These are phyloP conservation scores for Microctenopoma stevenorrisi DNA, from an alignment of 2,797 vertebrate genomes.

Conservation along the genomic window DNA sequence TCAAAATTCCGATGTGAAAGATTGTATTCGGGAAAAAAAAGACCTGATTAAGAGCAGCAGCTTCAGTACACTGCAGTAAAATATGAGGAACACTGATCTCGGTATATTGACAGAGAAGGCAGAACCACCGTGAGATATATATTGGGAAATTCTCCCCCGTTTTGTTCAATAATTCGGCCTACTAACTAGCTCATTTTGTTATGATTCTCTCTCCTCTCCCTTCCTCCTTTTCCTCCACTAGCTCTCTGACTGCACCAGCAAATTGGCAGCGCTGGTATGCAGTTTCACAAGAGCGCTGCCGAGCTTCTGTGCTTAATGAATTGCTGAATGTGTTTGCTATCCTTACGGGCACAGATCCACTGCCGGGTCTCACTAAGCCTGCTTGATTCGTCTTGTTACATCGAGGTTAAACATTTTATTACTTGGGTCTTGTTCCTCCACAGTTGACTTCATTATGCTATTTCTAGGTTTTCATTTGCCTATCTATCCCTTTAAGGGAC, in stretches of 20 bases:
- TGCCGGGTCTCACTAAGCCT: constrained; percentile 64
- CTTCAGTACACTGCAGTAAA: constrained; percentile 24
- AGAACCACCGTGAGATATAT: constrained; percentile 42
- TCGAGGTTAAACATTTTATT: constrained; percentile 83
- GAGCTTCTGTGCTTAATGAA: constrained; percentile 80
- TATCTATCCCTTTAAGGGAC: constrained; percentile 59
- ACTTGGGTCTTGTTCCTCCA: constrained; percentile 60
- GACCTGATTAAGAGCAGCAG: constrained; percentile 49
- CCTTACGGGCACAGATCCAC: constrained; percentile 78
- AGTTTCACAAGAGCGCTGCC: constrained; percentile 70
- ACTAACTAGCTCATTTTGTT: constrained; percentile 73
- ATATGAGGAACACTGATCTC: constrained; percentile 40
- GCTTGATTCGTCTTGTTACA: constrained; percentile 81
- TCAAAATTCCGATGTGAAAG: not conserved
- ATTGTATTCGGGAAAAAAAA: constrained; percentile 28
- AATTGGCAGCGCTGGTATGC: constrained; percentile 75
- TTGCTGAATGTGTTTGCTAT: constrained; percentile 78
- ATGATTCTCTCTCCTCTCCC: constrained; percentile 36
- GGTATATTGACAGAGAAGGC: constrained; percentile 50
- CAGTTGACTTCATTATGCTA: constrained; percentile 75
- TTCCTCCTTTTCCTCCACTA: constrained; percentile 36
- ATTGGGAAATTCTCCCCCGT: constrained; percentile 60
- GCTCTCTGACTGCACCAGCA: constrained; percentile 61
- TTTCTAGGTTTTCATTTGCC: constrained; percentile 67
- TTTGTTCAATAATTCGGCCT: constrained; percentile 68